These are phyloP conservation scores for Heliopora coerulea DNA, from an alignment of 92 coral and sea anemone genomes.

Conservation along the genomic window DNA sequence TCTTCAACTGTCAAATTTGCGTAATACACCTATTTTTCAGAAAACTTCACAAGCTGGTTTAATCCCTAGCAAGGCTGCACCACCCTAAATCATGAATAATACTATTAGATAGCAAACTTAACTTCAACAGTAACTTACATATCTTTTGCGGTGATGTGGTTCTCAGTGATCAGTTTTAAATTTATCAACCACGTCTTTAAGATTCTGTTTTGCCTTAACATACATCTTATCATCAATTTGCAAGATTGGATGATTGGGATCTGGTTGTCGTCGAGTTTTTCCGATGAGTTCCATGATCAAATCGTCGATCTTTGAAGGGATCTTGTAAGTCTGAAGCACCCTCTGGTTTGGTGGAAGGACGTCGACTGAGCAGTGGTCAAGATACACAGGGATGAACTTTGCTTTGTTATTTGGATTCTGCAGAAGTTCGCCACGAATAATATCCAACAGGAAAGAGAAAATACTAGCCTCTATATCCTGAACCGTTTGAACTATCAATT, in stretches of 20 bases:
- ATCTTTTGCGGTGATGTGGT: neutral
- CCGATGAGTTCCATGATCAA: conserved; percentile 22
- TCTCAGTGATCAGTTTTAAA: conserved; percentile 2
- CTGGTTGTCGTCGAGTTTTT: conserved; percentile 23
- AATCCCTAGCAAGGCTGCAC: too few relatives aligned
- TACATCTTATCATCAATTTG: conserved; percentile 8
- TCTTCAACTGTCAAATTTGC: too few relatives aligned
- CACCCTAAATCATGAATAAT: too few relatives aligned
- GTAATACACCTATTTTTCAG: too few relatives aligned
- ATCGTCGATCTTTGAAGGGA: conserved; percentile 34
- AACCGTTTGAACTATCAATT: neutral
- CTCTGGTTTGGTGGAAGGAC: neutral
- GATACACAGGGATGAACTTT: conserved; percentile 27
- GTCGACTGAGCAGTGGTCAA: conserved; percentile 10
- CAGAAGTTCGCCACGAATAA: neutral
- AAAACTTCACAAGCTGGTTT: too few relatives aligned
- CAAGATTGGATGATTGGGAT: conserved; percentile 7
- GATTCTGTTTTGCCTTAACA: neutral
- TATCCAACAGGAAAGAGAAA: conserved; percentile 15
- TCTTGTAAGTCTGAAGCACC: conserved; percentile 6
- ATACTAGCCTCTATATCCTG: neutral
- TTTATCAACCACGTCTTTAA: neutral
- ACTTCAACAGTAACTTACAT: neutral
- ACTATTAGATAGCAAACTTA: too few relatives aligned
- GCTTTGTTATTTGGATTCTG: neutral